Evolutionary conservation across 1,140 invertebrate species (phyloP).

Genomic region (Cotesia vestalis): DNA sequence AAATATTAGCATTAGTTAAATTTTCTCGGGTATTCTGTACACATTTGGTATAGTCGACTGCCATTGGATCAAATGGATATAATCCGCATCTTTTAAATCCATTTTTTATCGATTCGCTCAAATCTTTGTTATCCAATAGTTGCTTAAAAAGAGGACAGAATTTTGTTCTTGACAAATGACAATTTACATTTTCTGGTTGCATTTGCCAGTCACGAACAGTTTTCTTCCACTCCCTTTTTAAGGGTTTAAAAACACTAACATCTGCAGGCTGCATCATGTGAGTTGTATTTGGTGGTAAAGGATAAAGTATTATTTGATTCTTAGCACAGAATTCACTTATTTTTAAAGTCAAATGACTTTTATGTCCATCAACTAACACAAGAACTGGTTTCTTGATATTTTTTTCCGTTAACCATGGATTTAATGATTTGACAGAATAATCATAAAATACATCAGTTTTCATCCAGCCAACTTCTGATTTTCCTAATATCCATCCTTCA

Average conservation of each 20-base stretch:
- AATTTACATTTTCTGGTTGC: conserved; percentile 21
- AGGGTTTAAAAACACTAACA: conserved; percentile 54
- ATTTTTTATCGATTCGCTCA: conserved; percentile 41
- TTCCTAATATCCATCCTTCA: conserved; percentile 51
- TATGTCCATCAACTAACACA: conserved; percentile 56
- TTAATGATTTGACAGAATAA: conserved; percentile 57
- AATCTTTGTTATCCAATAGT: conserved; percentile 43
- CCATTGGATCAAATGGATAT: conserved; percentile 40
- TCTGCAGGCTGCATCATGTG: conserved; percentile 61
- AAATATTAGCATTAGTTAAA: background rate
- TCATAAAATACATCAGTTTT: conserved; percentile 56
- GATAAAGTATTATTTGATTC: conserved; percentile 57
- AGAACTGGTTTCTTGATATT: conserved; percentile 51
- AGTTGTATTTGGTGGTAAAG: conserved; percentile 59
- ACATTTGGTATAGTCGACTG: conserved; percentile 39
- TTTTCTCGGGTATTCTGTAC: conserved; percentile 24
- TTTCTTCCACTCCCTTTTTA: conserved; percentile 54
- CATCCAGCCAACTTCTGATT: conserved; percentile 59
- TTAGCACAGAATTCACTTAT: conserved; percentile 54
- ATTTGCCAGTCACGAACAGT: conserved; percentile 40
- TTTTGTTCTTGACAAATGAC: conserved; percentile 39
- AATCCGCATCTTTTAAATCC: conserved; percentile 44
- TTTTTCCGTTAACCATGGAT: conserved; percentile 48
- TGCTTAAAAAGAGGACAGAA: conserved; percentile 49
- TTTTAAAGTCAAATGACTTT: conserved; percentile 36